A percentile compares a stretch with the other conserved stretches of the same genome.
Conservation (phyloP, 2,888 invertebrate species). For the Eupelmus urozonus region DNA sequence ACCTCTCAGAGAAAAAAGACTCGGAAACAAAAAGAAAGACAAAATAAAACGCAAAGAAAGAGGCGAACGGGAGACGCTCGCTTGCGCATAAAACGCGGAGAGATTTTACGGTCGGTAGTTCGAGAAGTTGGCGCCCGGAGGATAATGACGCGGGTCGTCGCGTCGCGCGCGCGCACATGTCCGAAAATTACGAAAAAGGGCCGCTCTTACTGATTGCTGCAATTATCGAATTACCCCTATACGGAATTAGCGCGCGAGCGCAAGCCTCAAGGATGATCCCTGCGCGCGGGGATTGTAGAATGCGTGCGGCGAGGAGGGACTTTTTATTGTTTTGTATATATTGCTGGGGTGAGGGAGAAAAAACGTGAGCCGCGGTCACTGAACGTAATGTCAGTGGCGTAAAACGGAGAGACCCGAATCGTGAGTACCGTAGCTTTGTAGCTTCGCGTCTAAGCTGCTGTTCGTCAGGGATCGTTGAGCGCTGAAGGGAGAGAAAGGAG, state of each 20-base stretch:
- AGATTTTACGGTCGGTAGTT: slow-evolving; percentile 70
- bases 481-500: too few species aligned
- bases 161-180: slow-evolving; percentile 64
- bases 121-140: slow-evolving; percentile 65
- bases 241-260: slow-evolving; percentile 56
- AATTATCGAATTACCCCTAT: slow-evolving; percentile 71
- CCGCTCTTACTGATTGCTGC: slow-evolving; percentile 65
- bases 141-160: slow-evolving; percentile 60
- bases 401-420: too few species aligned
- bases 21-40: not conserved
- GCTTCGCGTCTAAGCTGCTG: too few species aligned
- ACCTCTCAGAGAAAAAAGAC: not conserved
- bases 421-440: too few species aligned
- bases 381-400: not conserved
- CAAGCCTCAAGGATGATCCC: not conserved
- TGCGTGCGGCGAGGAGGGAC: not conserved
- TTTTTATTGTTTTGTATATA: slow-evolving; percentile 23
- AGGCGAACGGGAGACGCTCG: slow-evolving; percentile 27
- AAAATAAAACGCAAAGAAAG: slow-evolving; percentile 25
- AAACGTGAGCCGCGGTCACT: slow-evolving; percentile 28
- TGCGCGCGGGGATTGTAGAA: slow-evolving; percentile 34
- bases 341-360: slow-evolving; percentile 4
- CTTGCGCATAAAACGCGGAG: slow-evolving; percentile 59
- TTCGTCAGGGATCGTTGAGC: too few species aligned
- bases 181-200: slow-evolving; percentile 61